phyloP scores from a whole-genome alignment of 2,797 vertebrate species.

The Agapornis canus region DNA sequence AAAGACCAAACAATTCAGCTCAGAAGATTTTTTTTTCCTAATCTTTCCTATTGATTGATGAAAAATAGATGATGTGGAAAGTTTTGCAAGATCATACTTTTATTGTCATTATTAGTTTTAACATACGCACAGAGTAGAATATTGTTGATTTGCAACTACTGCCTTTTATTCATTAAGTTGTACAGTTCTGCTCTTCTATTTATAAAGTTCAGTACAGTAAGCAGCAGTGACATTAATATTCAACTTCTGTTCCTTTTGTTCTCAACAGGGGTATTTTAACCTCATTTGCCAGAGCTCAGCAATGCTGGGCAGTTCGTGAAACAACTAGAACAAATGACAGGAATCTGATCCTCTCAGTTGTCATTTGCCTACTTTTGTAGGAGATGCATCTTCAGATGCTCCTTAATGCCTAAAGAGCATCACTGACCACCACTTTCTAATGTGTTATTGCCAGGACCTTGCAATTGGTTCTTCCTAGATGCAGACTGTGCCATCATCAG shows the following conservation, averaged over 20 bases:
- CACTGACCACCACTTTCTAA: neutral
- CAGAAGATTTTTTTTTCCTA: neutral
- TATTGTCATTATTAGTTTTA: neutral
- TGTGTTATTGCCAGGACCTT: neutral
- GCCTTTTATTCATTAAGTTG: neutral
- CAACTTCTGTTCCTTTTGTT: neutral
- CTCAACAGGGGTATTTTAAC: neutral
- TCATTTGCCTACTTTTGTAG: neutral
- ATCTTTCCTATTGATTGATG: neutral
- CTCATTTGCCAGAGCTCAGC: neutral
- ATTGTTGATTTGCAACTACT: neutral
- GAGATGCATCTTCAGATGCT: neutral
- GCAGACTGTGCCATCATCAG: neutral
- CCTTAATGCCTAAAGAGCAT: neutral
- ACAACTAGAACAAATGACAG: neutral
- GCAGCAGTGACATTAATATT: neutral
- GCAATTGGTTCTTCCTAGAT: neutral
- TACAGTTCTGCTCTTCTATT: neutral
- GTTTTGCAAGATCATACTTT: neutral
- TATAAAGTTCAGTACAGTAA: neutral
- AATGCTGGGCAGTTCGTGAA: neutral
- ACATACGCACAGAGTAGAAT: neutral
- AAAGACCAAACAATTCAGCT: neutral
- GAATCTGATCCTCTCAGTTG: neutral
- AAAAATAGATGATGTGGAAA: neutral